Percentiles rank a stretch among this genome's conserved stretches.
Conservation (phyloP, 2,113 vertebrate species). For the Triplophysa tibetana region DNA sequence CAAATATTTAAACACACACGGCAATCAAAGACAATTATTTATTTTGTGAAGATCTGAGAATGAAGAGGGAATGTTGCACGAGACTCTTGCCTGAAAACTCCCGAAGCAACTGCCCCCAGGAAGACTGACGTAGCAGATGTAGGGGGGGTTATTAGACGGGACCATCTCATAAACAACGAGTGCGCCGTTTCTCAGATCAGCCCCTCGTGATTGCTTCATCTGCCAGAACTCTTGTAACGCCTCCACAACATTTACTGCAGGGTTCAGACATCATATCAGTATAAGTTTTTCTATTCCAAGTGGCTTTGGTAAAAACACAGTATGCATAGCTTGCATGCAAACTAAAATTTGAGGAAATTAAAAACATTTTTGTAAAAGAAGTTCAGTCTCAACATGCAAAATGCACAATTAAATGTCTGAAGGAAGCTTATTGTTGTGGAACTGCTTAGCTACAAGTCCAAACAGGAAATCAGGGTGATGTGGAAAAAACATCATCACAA, state of each 20-base stretch:
- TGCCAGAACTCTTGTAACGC: conserved; percentile 99
- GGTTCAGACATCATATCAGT: background rate
- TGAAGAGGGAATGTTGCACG: background rate
- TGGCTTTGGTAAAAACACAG: too few species aligned
- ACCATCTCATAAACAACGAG: conserved; percentile 99
- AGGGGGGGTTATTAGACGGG: conserved; percentile 90
- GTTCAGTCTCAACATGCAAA: background rate
- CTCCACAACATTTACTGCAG: conserved; percentile 94
- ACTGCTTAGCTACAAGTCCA: conserved; percentile 15
- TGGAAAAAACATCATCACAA: background rate
- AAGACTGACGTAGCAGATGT: conserved; percentile 94
- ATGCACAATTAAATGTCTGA: background rate
- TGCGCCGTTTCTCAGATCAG: conserved; percentile 93
- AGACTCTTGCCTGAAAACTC: conserved; percentile 89
- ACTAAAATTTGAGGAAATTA: too few species aligned
- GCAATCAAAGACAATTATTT: conserved; percentile 5
- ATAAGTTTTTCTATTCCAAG: background rate
- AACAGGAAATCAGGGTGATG: conserved; percentile 15
- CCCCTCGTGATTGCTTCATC: conserved; percentile 95
- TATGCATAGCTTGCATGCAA: too few species aligned
- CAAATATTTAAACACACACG: conserved; percentile 12
- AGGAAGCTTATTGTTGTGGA: conserved; percentile 23
- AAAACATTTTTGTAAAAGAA: too few species aligned
- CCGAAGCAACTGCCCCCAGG: conserved; percentile 98
- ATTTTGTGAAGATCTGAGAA: conserved; percentile 2